These are phyloP conservation scores for Nymphalis polychloros DNA, from an alignment of 2,888 invertebrate genomes.

Conservation along the genomic window DNA sequence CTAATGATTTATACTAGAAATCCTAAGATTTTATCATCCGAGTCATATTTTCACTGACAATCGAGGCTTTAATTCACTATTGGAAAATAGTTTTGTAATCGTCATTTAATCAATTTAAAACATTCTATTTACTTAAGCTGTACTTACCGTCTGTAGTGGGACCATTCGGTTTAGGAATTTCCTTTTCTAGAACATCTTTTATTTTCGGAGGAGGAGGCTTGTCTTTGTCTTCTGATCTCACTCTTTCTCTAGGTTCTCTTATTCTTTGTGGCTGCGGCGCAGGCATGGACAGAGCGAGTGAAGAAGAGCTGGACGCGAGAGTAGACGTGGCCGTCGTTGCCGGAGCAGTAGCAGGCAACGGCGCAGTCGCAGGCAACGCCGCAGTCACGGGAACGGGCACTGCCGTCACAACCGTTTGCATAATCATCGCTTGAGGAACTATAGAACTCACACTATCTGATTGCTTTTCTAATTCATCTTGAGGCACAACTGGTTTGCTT, in stretches of 20 bases:
- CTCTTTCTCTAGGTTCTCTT: slow-evolving; percentile 56
- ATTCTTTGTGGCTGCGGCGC: slow-evolving; percentile 61
- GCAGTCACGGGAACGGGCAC: slow-evolving; percentile 10
- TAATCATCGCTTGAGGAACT: slow-evolving; percentile 27
- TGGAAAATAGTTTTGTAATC: too few relatives aligned
- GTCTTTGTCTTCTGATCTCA: slow-evolving; percentile 58
- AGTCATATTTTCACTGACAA: too few relatives aligned
- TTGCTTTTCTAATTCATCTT: slow-evolving; percentile 55
- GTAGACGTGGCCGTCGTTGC: slow-evolving; percentile 38
- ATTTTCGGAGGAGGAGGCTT: slow-evolving; percentile 42
- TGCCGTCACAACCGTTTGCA: slow-evolving; percentile 32
- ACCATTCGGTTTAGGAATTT: slow-evolving; percentile 55
- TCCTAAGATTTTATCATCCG: too few relatives aligned
- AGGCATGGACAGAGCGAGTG: slow-evolving; percentile 33
- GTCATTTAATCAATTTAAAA: too few relatives aligned
- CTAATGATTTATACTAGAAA: too few relatives aligned
- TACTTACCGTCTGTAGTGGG: slow-evolving; percentile 60
- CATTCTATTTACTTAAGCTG: not conserved
- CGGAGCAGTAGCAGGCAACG: slow-evolving; percentile 36
- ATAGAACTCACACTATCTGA: slow-evolving; percentile 38
- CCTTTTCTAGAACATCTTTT: slow-evolving; percentile 44
- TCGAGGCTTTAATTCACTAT: too few relatives aligned
- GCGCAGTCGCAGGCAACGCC: slow-evolving; percentile 6
- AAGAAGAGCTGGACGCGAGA: slow-evolving; percentile 21
- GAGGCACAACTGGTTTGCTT: slow-evolving; percentile 64